Evolutionary conservation across 1,140 invertebrate species (phyloP), one percentile per base, ranked within the genome.

Genomic region (Ephestia elutella): DNA sequence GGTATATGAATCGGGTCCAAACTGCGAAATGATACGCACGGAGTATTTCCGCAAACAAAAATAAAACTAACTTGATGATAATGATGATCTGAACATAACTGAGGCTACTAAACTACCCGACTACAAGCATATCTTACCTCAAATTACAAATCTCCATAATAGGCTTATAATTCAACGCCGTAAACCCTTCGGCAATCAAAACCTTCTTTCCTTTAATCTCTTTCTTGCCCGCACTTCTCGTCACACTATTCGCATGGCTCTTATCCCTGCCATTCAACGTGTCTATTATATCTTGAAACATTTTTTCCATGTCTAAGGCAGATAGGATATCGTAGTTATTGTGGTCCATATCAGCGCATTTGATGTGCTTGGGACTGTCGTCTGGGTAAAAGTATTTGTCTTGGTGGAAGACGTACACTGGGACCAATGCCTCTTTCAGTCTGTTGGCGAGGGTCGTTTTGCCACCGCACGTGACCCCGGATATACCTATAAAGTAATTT

Each of bases 271-370:
- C 78, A 9, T 79, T 71, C 17, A 90, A 73, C 0, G 89, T 79
- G 0, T 89, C 66, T 15, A 86, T 19, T 5, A 94, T 70, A 71
- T 94, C 92, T 4, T 71, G 61, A 56, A 90, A 78, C 93, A 96
- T 94, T 66, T 86, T 89, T 0, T 93, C 85, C 93, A 96, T 96
- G 79, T 96, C 92, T 48, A 96, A 63, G 20, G 93, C 91, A 0
- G 91, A 90, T 17, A 95, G 66, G 2, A 95, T 78, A 66, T 96
- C 95, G 89, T 94, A 96, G 78, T 97, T 96, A 13, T 93, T 91
- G 62, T 95, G 94, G 66, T 93, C 92, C 9, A 96, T 65, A 54
- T 91, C 90, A 13, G 91, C 86, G 54, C 94, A 90, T 54, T 87
- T 90, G 9, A 90, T 78, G 70, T 96, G 95, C 0, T 92, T 86